Evolutionary conservation across 2,797 vertebrate species (phyloP), one percentile per base, ranked within the genome.

Genomic region (Pantherophis vulpinus): DNA sequence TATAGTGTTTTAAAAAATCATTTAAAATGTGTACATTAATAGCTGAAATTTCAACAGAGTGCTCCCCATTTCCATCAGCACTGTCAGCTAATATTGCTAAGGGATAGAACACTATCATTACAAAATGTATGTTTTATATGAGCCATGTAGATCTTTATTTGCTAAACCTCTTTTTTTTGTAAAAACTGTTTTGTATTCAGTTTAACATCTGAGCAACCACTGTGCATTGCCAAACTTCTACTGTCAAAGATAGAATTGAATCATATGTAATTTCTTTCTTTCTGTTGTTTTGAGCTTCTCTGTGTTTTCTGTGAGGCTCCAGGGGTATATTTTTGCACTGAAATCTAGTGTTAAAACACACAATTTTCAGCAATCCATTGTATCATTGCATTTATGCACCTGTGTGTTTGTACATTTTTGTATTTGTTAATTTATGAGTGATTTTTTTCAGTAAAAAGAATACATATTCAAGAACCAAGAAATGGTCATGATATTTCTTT

Each of bases 391-490:
- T 98, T 97, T 97, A 97, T 98, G 98, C 98, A 98, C 97, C 97
- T 97, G 97, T 98, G 97, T 98, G 97, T 98, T 98, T 98, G 98
- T 98, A 98, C 98, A 98, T 98, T 98, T 98, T 98, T 98, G 98
- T 98, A 98, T 97, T 97, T 98, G 98, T 98, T 98, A 98, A 98
- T 98, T 98, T 98, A 98, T 98, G 98, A 97, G 98, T 98, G 97
- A 98, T 98, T 98, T 98, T 91, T 93, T 98, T 98, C 98, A 98
- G 98, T 98, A 98, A 98, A 97, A 97, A 96, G 97, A 97, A 97
- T 97, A 97, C 97, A 96, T 97, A 98, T 96, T 97, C 96, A 96
- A 97, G 97, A 98, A 97, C 96, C 94, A 96, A 56, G 87, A 91
- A 91, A 93, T 79, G 90, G 93, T 51, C 55, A 60, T 97, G 79